Base-by-base conservation (phyloP, 2,888 invertebrate species). In the Ceriagrion tenellum region DNA sequence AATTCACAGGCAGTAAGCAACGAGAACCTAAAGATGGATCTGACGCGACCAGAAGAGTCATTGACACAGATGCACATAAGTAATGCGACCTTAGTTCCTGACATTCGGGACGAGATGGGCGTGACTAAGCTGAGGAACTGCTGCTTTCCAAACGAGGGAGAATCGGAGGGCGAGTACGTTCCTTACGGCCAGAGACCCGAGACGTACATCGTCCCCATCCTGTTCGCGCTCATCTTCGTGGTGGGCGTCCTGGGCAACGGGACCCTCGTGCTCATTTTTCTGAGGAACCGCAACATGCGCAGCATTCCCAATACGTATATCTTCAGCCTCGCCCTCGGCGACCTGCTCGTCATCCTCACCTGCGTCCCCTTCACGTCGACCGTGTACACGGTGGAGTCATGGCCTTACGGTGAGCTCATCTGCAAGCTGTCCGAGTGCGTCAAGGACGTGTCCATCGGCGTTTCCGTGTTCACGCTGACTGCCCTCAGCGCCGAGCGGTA, bases 401-500 rank as follows among this genome's bases (percentile, higher is more conserved):
- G 99, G 99, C 99, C 99, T 0, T 99, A 98, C 97, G 99, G 99
- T 2, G 97, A 97, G 95, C 97, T 98, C 0, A 97, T 99, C 35
- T 99, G 99, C 97, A 98, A 98, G 95, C 96, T 96, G 55, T 98
- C 98, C 1, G 99, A 99, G 97, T 98, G 98, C 90, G 98, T 98
- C 95, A 99, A 99, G 96, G 99, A 99, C 96, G 97, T 99, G 96
- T 99, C 99, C 95, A 98, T 99, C 95, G 99, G 99, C 0, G 99
- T 99, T 0, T 99, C 99, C 0, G 99, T 99, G 0, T 99, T 99
- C 97, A 99, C 99, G 0, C 97, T 99, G 96, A 99, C 99, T 0
- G 99, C 99, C 0, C 97, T 99, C 1, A 99, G 99, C 40, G 98
- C 98, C 20, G 99, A 99, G 97, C 97, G 99, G 95, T 99, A 99